Evolutionary conservation across 2,113 vertebrate species (phyloP).

Genomic region (Numenius arquata): DNA sequence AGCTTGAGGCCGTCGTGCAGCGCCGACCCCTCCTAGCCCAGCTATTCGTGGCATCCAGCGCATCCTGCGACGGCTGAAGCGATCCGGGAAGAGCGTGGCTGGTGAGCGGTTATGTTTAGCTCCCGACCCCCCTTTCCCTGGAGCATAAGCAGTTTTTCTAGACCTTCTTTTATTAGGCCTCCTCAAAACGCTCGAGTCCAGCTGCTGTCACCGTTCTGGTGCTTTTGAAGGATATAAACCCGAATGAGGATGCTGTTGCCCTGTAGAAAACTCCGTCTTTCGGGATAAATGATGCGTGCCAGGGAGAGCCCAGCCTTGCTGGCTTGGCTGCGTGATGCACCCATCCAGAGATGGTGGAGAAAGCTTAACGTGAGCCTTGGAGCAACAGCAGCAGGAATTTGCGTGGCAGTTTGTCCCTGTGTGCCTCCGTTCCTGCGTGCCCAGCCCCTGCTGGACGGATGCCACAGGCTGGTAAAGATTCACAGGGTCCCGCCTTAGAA

Average conservation of each 20-base stretch:
- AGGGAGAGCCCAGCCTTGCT: neutral
- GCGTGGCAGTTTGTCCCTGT: neutral
- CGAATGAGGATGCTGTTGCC: neutral
- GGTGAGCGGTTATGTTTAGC: neutral
- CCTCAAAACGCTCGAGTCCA: neutral
- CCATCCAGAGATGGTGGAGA: neutral
- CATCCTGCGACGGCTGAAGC: neutral
- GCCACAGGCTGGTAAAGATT: neutral
- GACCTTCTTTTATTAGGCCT: neutral
- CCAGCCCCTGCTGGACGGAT: neutral
- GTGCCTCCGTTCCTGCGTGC: neutral
- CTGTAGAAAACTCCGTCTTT: neutral
- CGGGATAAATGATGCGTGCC: neutral
- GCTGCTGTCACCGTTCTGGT: neutral
- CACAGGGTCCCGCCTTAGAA: fast-evolving
- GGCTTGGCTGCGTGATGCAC: neutral
- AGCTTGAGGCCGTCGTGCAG: neutral
- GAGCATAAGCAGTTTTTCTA: neutral
- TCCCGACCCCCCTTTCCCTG: neutral
- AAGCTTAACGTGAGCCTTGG: neutral
- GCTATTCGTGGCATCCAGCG: neutral
- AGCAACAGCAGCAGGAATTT: neutral
- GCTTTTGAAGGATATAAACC: neutral
- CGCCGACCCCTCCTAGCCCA: neutral
- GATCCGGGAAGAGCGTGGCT: neutral